A percentile compares a stretch with the other conserved stretches of the same genome.
Conservation (phyloP, 1,140 invertebrate species). For the Magallana angulata region DNA sequence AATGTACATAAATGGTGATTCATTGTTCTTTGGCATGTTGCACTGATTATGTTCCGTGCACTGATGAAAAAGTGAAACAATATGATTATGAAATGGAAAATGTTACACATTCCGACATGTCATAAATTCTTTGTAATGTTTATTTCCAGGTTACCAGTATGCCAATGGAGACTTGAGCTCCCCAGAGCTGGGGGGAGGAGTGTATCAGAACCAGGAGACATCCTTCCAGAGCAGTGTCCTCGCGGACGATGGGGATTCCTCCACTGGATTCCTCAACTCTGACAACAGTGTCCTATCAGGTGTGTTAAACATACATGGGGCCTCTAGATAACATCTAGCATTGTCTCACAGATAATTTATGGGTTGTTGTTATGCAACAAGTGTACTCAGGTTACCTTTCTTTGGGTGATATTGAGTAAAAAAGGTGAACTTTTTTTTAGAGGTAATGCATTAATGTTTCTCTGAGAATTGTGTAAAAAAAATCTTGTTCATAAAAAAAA, state of each 20-base stretch:
- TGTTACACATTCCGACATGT: too few species aligned
- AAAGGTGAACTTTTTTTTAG: neutral
- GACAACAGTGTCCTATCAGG: conserved; percentile 23
- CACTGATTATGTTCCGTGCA: too few species aligned
- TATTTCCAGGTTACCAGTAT: conserved; percentile 58
- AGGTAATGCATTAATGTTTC: neutral
- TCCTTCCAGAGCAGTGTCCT: conserved; percentile 39
- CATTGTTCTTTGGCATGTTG: too few species aligned
- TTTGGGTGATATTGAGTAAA: neutral
- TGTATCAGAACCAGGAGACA: neutral
- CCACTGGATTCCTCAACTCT: conserved; percentile 8
- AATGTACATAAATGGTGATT: too few species aligned
- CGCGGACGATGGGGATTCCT: neutral
- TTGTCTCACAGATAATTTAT: neutral
- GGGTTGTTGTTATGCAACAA: neutral
- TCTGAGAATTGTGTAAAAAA: neutral
- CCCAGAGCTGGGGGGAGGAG: conserved; percentile 8
- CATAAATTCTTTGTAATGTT: neutral
- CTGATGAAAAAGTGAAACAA: too few species aligned
- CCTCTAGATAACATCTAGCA: neutral
- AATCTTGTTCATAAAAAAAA: neutral
- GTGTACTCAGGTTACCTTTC: neutral
- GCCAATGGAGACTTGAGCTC: conserved; percentile 61
- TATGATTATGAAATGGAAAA: too few species aligned
- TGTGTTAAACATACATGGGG: neutral